Evolutionary conservation across 1,140 invertebrate genomes (phyloP).

Genomic region (Holotrichia oblita): DNA sequence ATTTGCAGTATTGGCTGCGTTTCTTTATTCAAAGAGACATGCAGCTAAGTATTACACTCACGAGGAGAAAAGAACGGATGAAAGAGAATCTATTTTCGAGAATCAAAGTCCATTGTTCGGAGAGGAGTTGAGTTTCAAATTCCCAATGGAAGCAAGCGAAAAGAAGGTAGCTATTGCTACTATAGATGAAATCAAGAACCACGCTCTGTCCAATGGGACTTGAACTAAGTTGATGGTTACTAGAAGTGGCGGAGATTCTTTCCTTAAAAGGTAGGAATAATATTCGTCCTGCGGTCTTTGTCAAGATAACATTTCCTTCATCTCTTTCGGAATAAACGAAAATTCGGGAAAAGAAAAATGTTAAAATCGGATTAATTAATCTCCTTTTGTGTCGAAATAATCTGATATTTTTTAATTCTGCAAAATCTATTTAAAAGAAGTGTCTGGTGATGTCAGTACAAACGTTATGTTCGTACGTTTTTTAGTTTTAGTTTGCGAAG

Average conservation of each 20-base stretch:
- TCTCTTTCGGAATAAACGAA: not conserved
- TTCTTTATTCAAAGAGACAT: slow-evolving; percentile 70
- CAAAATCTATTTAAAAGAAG: not conserved
- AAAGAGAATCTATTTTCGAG: slow-evolving; percentile 64
- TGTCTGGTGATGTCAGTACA: not conserved
- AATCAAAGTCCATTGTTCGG: slow-evolving; percentile 59
- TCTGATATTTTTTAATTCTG: not conserved
- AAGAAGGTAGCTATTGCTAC: slow-evolving; percentile 58
- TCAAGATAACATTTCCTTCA: slow-evolving; percentile 4
- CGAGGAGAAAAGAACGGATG: slow-evolving; percentile 69
- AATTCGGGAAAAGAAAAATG: not conserved
- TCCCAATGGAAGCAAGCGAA: slow-evolving; percentile 54
- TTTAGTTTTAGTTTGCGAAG: not conserved
- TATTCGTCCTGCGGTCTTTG: not conserved
- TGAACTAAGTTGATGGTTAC: slow-evolving; percentile 44
- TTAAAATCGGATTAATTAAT: not conserved
- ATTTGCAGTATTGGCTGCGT: slow-evolving; percentile 63
- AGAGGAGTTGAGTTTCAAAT: slow-evolving; percentile 59
- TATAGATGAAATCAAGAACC: slow-evolving; percentile 59
- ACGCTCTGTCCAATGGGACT: slow-evolving; percentile 55
- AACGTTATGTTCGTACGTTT: not conserved
- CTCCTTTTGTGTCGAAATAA: not conserved
- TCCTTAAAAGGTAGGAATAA: not conserved
- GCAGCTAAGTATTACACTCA: slow-evolving; percentile 78
- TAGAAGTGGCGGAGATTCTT: not conserved